Evolutionary conservation across 2,797 vertebrate genomes (phyloP).

Genomic region (Danio jaintianensis): DNA sequence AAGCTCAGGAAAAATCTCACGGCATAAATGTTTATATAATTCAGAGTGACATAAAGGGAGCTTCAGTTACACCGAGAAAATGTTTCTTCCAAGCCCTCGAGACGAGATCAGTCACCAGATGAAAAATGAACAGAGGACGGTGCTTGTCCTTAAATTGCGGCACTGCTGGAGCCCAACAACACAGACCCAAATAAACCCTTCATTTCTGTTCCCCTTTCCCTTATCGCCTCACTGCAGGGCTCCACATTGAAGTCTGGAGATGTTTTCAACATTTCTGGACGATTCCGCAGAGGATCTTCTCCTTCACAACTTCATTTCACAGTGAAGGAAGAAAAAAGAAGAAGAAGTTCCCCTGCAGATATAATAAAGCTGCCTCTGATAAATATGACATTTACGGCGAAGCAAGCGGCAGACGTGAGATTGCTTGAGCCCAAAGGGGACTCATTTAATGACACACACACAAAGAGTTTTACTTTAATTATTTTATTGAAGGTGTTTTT

Average conservation of each 20-base stretch:
- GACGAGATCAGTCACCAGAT: constrained; percentile 61
- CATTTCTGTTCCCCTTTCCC: constrained; percentile 65
- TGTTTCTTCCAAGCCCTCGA: constrained; percentile 52
- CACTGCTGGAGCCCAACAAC: constrained; percentile 59
- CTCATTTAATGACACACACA: background rate
- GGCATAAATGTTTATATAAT: constrained; percentile 70
- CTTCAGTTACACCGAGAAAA: constrained; percentile 53
- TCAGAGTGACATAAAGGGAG: constrained; percentile 61
- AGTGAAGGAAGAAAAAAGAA: constrained; percentile 10
- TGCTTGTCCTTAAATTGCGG: constrained; percentile 66
- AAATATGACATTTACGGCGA: constrained; percentile 4
- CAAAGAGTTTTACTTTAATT: background rate
- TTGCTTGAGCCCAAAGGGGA: background rate
- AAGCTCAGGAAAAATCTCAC: constrained; percentile 53
- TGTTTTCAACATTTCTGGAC: constrained; percentile 22
- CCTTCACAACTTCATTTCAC: constrained; percentile 22
- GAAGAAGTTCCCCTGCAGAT: background rate
- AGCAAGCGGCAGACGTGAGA: constrained; percentile 8
- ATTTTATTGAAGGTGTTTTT: constrained; percentile 3
- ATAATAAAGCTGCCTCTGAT: background rate
- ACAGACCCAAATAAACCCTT: constrained; percentile 62
- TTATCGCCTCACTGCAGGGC: constrained; percentile 72
- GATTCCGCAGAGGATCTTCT: background rate
- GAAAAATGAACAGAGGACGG: constrained; percentile 62
- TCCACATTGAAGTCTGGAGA: constrained; percentile 69